Evolutionary conservation across 2,797 vertebrate genomes (phyloP).

Genomic region (Labeo calbasu): DNA sequence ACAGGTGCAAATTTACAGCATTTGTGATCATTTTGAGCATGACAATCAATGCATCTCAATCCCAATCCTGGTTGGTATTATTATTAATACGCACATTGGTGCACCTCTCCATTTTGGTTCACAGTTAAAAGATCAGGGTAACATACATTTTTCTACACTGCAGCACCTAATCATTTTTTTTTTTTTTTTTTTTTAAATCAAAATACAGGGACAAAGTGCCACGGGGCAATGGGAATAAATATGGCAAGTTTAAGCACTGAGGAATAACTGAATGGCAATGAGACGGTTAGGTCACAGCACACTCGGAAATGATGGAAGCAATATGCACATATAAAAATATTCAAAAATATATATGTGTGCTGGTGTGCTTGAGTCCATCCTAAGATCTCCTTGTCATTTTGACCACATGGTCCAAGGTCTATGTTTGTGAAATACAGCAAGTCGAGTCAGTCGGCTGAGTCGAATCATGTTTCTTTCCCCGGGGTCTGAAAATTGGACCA

Average conservation of each 20-base stretch:
- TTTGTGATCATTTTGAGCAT: conserved; percentile 31
- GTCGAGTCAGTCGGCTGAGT: conserved; percentile 50
- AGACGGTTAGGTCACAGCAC: conserved; percentile 55
- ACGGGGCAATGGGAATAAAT: conserved; percentile 35
- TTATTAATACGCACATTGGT: conserved; percentile 35
- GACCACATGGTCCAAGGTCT: conserved; percentile 12
- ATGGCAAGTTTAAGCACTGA: conserved; percentile 22
- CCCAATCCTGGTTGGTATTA: conserved; percentile 32
- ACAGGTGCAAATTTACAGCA: conserved; percentile 24
- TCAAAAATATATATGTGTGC: conserved; percentile 67
- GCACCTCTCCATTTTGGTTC: conserved; percentile 25
- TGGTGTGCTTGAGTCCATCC: conserved; percentile 71
- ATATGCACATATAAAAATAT: conserved; percentile 71
- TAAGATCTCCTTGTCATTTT: conserved; percentile 49
- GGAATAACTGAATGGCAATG: conserved; percentile 36
- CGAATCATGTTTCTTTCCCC: conserved; percentile 44
- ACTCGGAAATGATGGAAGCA: conserved; percentile 61
- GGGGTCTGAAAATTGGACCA: conserved; percentile 41
- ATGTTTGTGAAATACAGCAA: conserved; percentile 27
- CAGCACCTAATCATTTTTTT: conserved; percentile 41
- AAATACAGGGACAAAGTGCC: not conserved
- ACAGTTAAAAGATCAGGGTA: conserved; percentile 41
- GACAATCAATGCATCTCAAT: conserved; percentile 30
- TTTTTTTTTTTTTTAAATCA: conserved; percentile 12
- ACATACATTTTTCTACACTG: conserved; percentile 5